Evolutionary conservation across 2,797 vertebrate genomes (phyloP).

Genomic region (Bradypodion pumilum): DNA sequence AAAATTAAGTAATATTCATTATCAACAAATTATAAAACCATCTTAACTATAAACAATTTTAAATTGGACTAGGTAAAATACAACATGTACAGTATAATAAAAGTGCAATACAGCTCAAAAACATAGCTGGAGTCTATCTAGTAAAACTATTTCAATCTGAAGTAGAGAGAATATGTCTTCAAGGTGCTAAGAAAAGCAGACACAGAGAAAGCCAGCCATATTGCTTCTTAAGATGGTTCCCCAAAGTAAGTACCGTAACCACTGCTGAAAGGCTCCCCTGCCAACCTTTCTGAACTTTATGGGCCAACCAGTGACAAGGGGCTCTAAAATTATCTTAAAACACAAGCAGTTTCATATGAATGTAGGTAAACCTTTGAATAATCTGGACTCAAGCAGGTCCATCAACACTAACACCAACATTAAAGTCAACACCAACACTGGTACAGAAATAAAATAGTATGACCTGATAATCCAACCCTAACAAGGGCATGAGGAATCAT

Average conservation of each 20-base stretch:
- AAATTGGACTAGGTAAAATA: not conserved
- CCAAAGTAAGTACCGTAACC: too few relatives aligned
- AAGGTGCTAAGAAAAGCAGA: not conserved
- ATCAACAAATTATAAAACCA: not conserved
- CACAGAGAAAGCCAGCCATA: not conserved
- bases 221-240: not conserved
- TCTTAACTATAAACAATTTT: not conserved
- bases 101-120: not conserved
- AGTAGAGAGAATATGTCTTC: not conserved
- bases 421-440: not conserved
- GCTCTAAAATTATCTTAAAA: too few relatives aligned
- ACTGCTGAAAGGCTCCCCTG: too few relatives aligned
- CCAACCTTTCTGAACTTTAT: too few relatives aligned
- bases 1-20: not conserved
- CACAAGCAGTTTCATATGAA: not conserved
- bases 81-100: not conserved
- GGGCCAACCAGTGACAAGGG: too few relatives aligned
- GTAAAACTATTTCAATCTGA: not conserved
- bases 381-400: not conserved
- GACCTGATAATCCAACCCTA: not conserved
- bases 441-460: not conserved
- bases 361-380: not conserved
- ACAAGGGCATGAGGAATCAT: not conserved
- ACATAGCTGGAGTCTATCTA: not conserved
- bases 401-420: not conserved